These are phyloP conservation scores for Agonopterix arenella DNA, from an alignment of 2,888 invertebrate species.

Conservation along the genomic window DNA sequence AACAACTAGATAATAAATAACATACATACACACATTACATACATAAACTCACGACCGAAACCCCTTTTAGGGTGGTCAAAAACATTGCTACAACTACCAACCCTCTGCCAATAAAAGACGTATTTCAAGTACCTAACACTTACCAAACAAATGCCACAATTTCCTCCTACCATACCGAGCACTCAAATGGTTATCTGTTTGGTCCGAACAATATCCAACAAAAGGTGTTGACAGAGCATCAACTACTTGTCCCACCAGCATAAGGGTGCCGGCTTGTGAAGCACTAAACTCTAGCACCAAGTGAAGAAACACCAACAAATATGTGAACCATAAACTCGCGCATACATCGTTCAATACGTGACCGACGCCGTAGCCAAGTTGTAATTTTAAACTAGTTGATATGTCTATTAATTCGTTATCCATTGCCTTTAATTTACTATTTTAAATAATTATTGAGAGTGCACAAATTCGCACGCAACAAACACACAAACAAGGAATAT, in stretches of 20 bases:
- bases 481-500: no score
- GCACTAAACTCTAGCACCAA: conserved; percentile 76
- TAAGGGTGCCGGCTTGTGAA: conserved; percentile 77
- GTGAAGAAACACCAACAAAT: conserved; percentile 89
- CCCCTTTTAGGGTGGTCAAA: background rate
- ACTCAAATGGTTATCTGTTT: conserved; percentile 79
- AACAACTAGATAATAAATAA: no score
- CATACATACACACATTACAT: no score
- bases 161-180: conserved; percentile 88
- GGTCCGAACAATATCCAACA: conserved; percentile 90
- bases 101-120: no score
- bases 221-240: conserved; percentile 93
- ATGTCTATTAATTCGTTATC: conserved; percentile 66
- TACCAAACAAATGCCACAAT: conserved; percentile 93
- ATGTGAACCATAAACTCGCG: conserved; percentile 96
- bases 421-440: conserved; percentile 31
- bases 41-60: no score
- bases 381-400: conserved; percentile 57
- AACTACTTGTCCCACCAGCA: conserved; percentile 89
- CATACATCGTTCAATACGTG: conserved; percentile 95
- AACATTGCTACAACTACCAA: background rate
- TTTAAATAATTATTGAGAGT: background rate
- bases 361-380: conserved; percentile 84
- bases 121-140: conserved; percentile 29
- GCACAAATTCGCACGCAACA: no score